Evolutionary conservation across 2,113 vertebrate genomes (phyloP).

Genomic region (Forbesichthys papilliferus): DNA sequence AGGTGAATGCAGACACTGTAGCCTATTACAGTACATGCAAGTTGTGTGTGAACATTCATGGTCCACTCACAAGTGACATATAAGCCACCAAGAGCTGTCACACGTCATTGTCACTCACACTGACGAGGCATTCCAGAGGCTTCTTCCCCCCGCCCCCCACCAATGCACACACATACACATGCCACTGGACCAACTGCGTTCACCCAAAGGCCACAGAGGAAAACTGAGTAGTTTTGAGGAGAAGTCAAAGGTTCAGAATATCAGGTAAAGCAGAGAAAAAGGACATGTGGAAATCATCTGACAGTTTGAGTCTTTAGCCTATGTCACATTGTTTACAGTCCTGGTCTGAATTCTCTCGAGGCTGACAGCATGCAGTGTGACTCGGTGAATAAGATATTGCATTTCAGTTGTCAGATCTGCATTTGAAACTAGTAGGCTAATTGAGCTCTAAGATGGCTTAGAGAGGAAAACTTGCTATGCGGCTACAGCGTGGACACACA

Average conservation of each 20-base stretch:
- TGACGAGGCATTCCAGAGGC: slow-evolving; percentile 51
- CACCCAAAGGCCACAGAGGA: slow-evolving; percentile 47
- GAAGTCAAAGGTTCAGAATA: neutral
- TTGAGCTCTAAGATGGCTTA: neutral
- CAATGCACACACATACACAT: slow-evolving; percentile 29
- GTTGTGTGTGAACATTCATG: neutral
- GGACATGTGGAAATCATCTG: neutral
- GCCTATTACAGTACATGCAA: neutral
- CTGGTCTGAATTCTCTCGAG: slow-evolving; percentile 1
- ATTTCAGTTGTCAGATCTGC: slow-evolving; percentile 25
- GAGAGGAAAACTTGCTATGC: neutral
- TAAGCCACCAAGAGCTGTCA: slow-evolving; percentile 13
- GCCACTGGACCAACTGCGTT: slow-evolving; percentile 51
- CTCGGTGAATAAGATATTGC: slow-evolving; percentile 30
- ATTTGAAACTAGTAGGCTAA: slow-evolving; percentile 20
- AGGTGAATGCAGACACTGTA: no score
- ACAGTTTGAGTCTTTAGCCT: no score
- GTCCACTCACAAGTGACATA: slow-evolving; percentile 6
- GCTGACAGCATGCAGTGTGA: slow-evolving; percentile 12
- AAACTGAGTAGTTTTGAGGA: slow-evolving; percentile 44
- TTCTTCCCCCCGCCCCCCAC: slow-evolving; percentile 8
- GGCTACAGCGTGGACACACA: neutral
- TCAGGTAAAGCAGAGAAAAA: neutral
- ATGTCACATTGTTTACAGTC: no score
- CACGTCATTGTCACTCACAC: slow-evolving; percentile 9